These are phyloP conservation scores for Phoeniculus purpureus DNA, from an alignment of 2,797 vertebrate genomes.

Conservation along the genomic window DNA sequence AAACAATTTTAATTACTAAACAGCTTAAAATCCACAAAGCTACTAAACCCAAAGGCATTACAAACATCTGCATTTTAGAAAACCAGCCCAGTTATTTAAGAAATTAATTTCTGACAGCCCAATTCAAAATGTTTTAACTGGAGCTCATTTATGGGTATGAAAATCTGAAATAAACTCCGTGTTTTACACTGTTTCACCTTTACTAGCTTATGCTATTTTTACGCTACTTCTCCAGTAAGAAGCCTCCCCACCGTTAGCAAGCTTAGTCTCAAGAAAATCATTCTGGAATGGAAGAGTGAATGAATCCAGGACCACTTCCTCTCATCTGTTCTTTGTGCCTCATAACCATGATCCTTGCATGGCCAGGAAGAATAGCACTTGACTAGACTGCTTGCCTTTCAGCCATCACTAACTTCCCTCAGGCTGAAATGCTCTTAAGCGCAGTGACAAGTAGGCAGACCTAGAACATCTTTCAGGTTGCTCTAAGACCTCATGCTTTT, in stretches of 20 bases:
- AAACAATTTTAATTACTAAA: background rate
- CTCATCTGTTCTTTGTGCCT: background rate
- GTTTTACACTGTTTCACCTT: background rate
- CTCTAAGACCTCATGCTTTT: background rate
- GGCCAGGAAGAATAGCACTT: background rate
- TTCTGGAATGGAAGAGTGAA: background rate
- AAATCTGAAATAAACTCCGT: background rate
- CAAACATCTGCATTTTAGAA: background rate
- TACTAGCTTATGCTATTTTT: fast-evolving
- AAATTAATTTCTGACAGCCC: background rate
- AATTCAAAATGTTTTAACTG: background rate
- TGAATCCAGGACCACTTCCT: background rate
- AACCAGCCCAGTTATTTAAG: background rate
- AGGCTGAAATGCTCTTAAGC: background rate
- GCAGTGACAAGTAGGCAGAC: background rate
- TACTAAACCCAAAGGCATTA: background rate
- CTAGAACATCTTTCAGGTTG: background rate
- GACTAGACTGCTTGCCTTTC: background rate
- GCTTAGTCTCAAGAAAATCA: background rate
- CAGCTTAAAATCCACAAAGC: background rate
- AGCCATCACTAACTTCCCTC: background rate
- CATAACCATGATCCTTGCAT: fast-evolving
- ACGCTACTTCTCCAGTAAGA: background rate
- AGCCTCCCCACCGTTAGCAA: background rate
- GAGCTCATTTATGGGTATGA: background rate